These are phyloP conservation scores for Dioctria rufipes DNA, from an alignment of 2,888 invertebrate genomes.

Conservation along the genomic window DNA sequence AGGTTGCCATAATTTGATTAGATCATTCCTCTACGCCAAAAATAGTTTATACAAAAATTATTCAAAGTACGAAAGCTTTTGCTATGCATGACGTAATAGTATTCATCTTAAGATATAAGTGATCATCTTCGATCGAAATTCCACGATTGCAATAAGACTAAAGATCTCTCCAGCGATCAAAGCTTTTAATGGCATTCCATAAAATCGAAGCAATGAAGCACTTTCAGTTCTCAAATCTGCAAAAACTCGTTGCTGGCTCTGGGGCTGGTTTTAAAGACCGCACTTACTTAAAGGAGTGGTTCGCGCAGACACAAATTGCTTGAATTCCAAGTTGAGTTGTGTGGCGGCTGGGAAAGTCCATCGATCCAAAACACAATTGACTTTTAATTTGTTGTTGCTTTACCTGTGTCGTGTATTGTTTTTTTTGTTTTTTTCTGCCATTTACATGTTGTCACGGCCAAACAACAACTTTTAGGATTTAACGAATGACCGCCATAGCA, in stretches of 20 bases:
- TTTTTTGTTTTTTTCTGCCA: no score
- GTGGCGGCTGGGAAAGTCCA: conserved; percentile 35
- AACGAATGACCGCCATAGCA: no score
- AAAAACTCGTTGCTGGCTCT: no score
- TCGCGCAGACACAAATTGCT: conserved; percentile 34
- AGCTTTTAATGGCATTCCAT: not conserved
- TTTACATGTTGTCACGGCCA: no score
- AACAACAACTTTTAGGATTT: no score
- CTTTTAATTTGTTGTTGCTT: conserved; percentile 33
- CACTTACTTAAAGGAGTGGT: conserved; percentile 29
- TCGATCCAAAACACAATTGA: conserved; percentile 34
- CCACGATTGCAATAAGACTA: not conserved
- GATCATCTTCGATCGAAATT: not conserved
- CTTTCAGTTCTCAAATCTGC: no score
- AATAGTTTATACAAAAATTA: not conserved
- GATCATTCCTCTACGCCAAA: not conserved
- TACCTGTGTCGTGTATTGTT: no score
- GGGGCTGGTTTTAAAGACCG: not conserved
- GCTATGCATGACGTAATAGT: not conserved
- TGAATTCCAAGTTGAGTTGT: conserved; percentile 7
- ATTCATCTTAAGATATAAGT: not conserved
- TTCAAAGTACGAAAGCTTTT: not conserved
- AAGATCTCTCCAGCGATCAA: no score
- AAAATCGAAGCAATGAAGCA: not conserved
- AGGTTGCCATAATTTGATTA: not conserved